Conservation (phyloP, 2,888 invertebrate species). For the Prosapia bicincta region DNA sequence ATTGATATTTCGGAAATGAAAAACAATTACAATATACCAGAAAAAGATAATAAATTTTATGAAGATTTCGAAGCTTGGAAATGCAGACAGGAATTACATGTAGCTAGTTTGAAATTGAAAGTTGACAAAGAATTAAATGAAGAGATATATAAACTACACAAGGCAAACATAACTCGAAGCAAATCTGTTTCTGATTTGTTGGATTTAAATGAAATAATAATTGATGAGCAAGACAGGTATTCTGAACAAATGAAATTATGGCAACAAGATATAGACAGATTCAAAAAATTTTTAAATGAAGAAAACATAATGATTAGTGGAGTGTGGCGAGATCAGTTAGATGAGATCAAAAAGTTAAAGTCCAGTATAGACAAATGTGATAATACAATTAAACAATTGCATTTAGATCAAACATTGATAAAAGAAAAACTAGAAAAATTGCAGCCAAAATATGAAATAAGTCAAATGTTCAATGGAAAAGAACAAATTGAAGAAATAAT, state of each 20-base stretch:
- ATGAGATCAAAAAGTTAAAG: conserved; percentile 16
- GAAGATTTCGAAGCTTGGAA: conserved; percentile 26
- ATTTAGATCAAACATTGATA: conserved; percentile 9
- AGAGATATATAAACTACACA: conserved; percentile 26
- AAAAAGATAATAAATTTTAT: conserved; percentile 20
- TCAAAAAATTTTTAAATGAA: conserved; percentile 25
- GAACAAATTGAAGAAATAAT: conserved; percentile 16
- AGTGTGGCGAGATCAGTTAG: conserved; percentile 24
- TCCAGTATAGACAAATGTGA: conserved; percentile 14
- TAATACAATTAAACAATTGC: conserved; percentile 10
- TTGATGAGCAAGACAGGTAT: conserved; percentile 25
- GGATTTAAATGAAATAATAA: conserved; percentile 26
- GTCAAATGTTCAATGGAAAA: neutral
- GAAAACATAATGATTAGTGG: conserved; percentile 29
- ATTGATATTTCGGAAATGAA: conserved; percentile 11
- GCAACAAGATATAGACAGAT: conserved; percentile 13
- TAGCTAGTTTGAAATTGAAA: conserved; percentile 6
- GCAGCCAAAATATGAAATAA: neutral
- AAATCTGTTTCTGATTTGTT: conserved; percentile 23
- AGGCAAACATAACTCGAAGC: conserved; percentile 22
- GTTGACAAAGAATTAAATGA: conserved; percentile 15
- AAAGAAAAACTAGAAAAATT: conserved; percentile 9
- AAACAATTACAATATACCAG: conserved; percentile 8
- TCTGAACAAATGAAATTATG: conserved; percentile 23
- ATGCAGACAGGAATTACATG: conserved; percentile 17